Evolutionary conservation across 2,113 vertebrate species (phyloP), one percentile per base, ranked within the genome.

Genomic region (Anas platyrhynchos): DNA sequence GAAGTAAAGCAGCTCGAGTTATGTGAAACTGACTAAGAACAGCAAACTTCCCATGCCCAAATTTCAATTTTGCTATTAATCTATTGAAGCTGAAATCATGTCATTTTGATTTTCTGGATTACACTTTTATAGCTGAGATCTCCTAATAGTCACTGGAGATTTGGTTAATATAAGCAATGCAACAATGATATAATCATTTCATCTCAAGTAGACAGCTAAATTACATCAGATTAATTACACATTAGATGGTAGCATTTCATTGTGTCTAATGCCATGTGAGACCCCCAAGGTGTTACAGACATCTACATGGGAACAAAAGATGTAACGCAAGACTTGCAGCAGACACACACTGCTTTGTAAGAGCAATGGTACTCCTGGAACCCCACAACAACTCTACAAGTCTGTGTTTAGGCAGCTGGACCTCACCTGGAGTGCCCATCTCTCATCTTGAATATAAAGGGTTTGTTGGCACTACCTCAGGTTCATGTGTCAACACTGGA

Each of bases 1-100:
- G 38, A 62, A 41, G 29, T 10, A 46, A 12, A 0, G 0, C 25
- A 23, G 36, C n/a, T 59, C 86, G 52, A 56, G 1, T 0, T 8
- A 31, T 11, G 0, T 14, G 31, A 71, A 84, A 55, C 1, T 2
- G 1, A 17, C 21, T 44, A 41, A 55, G 50, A n/a, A 36, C 16
- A 8, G 31, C 11, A 52, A 88, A 75, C 1, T 29, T n/a, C 16
- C 2, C 54, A 74, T 44, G 7, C 15, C 7, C 4, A 44, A 1
- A 63, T 84, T 77, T 65, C 26, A 13, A 4, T 17, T 46, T 41
- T 29, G 43, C 2, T 48, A 4, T 4, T 16, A 5, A 63, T 10
- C n/a, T 27, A 0, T 4, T 17, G 18, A 14, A 65, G 44, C 6
- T 36, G 67, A 76, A 79, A 66, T 66, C 4, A 14, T 1, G 21